Conservation (phyloP, 2,113 vertebrate genomes). For the Leptobrachium ailaonicum region DNA sequence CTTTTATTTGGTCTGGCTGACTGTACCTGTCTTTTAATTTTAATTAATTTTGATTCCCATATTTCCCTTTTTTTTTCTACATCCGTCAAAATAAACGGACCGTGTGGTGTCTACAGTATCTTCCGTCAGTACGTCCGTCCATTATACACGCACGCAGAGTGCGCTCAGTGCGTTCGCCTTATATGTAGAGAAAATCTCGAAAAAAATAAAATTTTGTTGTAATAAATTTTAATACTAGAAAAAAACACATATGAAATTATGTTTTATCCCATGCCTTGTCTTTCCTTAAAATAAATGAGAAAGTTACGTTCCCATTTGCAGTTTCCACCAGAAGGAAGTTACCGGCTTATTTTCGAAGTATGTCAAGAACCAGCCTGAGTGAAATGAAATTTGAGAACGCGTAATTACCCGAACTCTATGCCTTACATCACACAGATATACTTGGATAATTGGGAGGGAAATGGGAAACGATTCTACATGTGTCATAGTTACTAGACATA, state of each 20-base stretch:
- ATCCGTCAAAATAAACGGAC: too few species aligned
- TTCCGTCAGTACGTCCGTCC: too few species aligned
- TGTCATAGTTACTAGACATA: constrained; percentile 40
- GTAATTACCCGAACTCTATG: constrained; percentile 25
- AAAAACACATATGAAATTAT: too few species aligned
- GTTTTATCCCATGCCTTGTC: background rate
- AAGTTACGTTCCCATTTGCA: constrained; percentile 55
- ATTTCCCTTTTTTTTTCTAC: too few species aligned
- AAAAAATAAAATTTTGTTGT: background rate
- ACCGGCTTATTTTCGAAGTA: constrained; percentile 18
- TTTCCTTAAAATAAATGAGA: constrained; percentile 19
- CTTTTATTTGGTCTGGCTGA: too few species aligned
- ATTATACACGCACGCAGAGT: too few species aligned
- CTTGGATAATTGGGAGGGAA: constrained; percentile 28
- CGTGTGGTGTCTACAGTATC: too few species aligned
- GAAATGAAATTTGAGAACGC: constrained; percentile 26
- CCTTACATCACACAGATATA: constrained; percentile 44
- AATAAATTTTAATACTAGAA: too few species aligned
- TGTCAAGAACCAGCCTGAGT: constrained; percentile 29
- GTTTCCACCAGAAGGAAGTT: constrained; percentile 47
- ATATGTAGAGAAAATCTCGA: background rate
- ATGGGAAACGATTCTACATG: constrained; percentile 21
- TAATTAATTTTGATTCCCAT: too few species aligned
- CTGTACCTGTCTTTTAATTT: too few species aligned
- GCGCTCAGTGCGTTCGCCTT: background rate